These are phyloP conservation scores for Scelioninae gen. 2 DNA, from an alignment of 2,888 invertebrate species.

Conservation along the genomic window DNA sequence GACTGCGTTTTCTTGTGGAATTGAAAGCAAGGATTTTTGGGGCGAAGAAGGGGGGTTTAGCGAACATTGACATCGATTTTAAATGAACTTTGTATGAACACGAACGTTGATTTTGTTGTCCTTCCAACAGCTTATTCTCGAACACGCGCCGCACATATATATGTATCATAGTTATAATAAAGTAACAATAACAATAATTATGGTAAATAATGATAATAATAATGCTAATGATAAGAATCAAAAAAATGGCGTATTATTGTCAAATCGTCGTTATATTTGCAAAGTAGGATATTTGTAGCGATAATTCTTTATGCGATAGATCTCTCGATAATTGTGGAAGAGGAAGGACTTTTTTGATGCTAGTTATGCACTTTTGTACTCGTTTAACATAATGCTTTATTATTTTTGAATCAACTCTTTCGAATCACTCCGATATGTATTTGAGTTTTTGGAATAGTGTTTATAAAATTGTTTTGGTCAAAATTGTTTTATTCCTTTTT, in stretches of 20 bases:
- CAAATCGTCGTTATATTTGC: slow-evolving; percentile 61
- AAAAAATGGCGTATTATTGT: slow-evolving; percentile 57
- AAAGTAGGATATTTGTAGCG: slow-evolving; percentile 57
- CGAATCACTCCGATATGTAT: no score
- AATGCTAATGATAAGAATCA: slow-evolving; percentile 49
- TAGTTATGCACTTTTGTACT: slow-evolving; percentile 13
- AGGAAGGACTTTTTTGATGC: slow-evolving; percentile 35
- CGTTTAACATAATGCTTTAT: no score
- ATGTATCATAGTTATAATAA: slow-evolving; percentile 56
- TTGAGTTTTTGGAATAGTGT: no score
- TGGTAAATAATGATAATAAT: slow-evolving; percentile 57
- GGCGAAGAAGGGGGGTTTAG: background rate
- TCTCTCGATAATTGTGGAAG: slow-evolving; percentile 51
- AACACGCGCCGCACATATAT: slow-evolving; percentile 55
- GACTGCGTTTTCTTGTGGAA: slow-evolving; percentile 28
- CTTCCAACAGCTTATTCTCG: slow-evolving; percentile 58
- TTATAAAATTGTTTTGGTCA: no score
- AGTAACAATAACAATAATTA: slow-evolving; percentile 58
- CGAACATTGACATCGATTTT: slow-evolving; percentile 36
- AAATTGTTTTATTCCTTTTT: no score
- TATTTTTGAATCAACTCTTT: background rate
- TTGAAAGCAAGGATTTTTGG: slow-evolving; percentile 14
- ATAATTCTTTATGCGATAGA: slow-evolving; percentile 59
- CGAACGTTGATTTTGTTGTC: slow-evolving; percentile 49
- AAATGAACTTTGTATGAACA: slow-evolving; percentile 48